These are phyloP conservation scores for Donacobius atricapilla DNA, from an alignment of 2,113 vertebrate species.

Conservation along the genomic window DNA sequence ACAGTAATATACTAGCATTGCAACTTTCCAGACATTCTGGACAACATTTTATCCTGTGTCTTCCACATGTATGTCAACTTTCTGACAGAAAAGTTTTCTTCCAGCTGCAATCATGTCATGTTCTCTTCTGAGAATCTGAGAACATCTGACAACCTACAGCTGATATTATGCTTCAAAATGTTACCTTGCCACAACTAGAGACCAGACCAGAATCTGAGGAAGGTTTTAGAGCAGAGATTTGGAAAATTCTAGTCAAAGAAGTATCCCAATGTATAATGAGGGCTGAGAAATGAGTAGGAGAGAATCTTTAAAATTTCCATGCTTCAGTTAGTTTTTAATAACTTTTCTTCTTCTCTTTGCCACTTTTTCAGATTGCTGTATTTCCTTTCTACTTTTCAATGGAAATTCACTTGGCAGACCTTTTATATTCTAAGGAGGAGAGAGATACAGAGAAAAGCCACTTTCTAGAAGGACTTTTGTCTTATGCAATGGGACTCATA, in stretches of 20 bases:
- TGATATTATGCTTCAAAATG: background rate
- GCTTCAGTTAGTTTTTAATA: background rate
- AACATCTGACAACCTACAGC: background rate
- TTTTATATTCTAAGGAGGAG: background rate
- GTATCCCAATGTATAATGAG: background rate
- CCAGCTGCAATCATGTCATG: background rate
- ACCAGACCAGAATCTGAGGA: background rate
- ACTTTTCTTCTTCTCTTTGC: background rate
- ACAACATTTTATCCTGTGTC: background rate
- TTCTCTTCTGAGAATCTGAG: background rate
- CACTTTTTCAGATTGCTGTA: background rate
- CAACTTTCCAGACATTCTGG: background rate
- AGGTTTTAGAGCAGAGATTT: background rate
- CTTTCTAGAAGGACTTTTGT: background rate
- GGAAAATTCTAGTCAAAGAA: background rate
- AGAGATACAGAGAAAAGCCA: background rate
- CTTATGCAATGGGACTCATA: background rate
- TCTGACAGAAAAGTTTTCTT: background rate
- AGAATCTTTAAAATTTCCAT: background rate
- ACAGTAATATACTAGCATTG: background rate
- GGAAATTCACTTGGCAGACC: background rate
- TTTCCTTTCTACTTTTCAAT: background rate
- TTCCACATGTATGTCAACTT: background rate
- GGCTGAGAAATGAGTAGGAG: background rate
- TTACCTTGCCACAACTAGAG: background rate